Evolutionary conservation across 2,113 vertebrate species (phyloP).

Genomic region (Phalacrocorax carbo): DNA sequence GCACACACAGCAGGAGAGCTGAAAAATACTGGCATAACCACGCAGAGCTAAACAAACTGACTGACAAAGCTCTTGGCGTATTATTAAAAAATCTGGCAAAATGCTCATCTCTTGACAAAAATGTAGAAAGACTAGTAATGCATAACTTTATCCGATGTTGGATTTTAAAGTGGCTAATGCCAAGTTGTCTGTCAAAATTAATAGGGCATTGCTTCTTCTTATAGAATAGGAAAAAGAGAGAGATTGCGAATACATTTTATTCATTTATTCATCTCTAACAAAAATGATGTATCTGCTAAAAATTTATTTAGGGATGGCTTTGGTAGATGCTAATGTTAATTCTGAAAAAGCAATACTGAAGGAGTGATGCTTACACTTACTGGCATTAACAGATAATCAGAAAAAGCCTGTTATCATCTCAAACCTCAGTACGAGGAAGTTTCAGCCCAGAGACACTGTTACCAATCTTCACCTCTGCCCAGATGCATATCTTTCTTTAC

Average conservation of each 20-base stretch:
- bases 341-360: slow-evolving; percentile 24
- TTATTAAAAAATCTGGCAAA: slow-evolving; percentile 77
- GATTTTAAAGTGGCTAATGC: slow-evolving; percentile 76
- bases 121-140: slow-evolving; percentile 73
- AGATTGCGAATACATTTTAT: slow-evolving; percentile 56
- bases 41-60: slow-evolving; percentile 69
- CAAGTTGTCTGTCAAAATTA: slow-evolving; percentile 83
- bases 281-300: slow-evolving; percentile 76
- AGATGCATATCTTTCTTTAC: neutral
- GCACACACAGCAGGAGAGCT: slow-evolving; percentile 74
- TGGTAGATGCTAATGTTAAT: slow-evolving; percentile 49
- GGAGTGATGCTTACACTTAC: neutral
- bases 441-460: neutral
- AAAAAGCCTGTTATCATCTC: neutral
- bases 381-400: neutral
- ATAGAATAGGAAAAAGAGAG: slow-evolving; percentile 57
- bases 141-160: slow-evolving; percentile 77
- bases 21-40: slow-evolving; percentile 69
- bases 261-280: slow-evolving; percentile 76
- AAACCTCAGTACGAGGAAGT: neutral
- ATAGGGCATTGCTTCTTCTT: slow-evolving; percentile 75
- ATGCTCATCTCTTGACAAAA: slow-evolving; percentile 74
- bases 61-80: slow-evolving; percentile 74
- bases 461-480: neutral
- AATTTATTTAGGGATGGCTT: slow-evolving; percentile 68